Conservation (phyloP, 2,113 vertebrate genomes). For the mouse (Mus musculus) region GRCm39 chr9:89709501-89710000, state of each 20-base stretch:
- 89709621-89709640: too few species aligned
- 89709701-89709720: not conserved
- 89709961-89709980: not conserved
- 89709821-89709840: not conserved
- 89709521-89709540: not conserved
- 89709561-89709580: not conserved
- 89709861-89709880: slow-evolving; percentile 1
- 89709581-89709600: too few species aligned
- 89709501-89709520: not conserved
- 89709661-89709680: not conserved
- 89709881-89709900: not conserved
- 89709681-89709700: not conserved
- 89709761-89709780: not conserved
- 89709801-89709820: too few species aligned
- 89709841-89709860: not conserved
- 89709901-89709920: not conserved
- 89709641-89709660: not conserved
- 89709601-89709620: not conserved
- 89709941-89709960: not conserved
- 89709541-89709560: not conserved
- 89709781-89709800: not conserved
- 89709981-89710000: not conserved
- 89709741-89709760: not conserved
- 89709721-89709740: not conserved
- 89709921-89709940: not conserved